Conservation (phyloP, 2,113 vertebrate genomes). For the Spermophilus dauricus region DNA sequence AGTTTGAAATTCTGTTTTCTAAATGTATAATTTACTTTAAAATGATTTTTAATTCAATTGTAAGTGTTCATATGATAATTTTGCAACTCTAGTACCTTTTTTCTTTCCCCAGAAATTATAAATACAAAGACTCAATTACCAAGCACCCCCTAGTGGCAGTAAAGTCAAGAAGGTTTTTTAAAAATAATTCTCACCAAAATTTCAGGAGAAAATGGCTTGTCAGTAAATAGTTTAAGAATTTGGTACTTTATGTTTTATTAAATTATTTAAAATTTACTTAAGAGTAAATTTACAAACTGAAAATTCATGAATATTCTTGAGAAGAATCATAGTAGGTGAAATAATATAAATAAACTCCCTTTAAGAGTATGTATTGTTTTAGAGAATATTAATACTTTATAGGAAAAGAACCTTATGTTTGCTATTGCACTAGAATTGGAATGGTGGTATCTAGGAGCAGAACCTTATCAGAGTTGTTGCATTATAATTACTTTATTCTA, state of each 20-base stretch:
- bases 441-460: background rate
- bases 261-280: slow-evolving; percentile 2
- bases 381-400: slow-evolving; percentile 17
- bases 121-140: slow-evolving; percentile 67
- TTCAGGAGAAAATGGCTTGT: background rate
- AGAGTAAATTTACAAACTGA: slow-evolving; percentile 32
- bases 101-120: slow-evolving; percentile 34
- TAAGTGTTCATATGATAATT: background rate
- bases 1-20: slow-evolving; percentile 46
- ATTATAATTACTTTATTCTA: slow-evolving; percentile 29
- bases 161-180: background rate
- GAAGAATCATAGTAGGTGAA: slow-evolving; percentile 50
- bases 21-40: slow-evolving; percentile 45
- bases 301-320: slow-evolving; percentile 44
- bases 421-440: background rate
- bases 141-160: slow-evolving; percentile 85
- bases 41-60: slow-evolving; percentile 63
- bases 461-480: background rate
- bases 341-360: background rate
- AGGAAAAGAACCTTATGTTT: background rate
- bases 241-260: slow-evolving; percentile 56
- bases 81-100: background rate
- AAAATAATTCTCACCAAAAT: slow-evolving; percentile 48
- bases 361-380: background rate
- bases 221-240: slow-evolving; percentile 39